Evolutionary conservation across 2,888 invertebrate species (phyloP), one percentile per base, ranked within the genome.

Genomic region (Andrena dorsata): DNA sequence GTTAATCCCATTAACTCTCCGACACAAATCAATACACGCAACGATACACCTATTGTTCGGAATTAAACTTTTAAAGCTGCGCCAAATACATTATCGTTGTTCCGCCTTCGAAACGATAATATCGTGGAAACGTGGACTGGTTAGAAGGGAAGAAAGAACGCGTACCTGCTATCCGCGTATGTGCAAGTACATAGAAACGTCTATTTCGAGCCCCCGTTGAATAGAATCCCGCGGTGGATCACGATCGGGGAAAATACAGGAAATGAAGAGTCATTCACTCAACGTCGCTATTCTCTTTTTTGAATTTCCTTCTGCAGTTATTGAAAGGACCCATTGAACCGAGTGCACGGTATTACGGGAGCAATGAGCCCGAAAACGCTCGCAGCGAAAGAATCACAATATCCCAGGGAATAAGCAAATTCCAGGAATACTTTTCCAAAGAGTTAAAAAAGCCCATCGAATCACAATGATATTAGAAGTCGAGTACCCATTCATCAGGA

Each of bases 141-240:
- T 28, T 28, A 32, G 23, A 23, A 35, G 16, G 64, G 51, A 64
- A 30, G 13, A 66, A 35, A 53, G 10, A 23, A 49, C 2, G 4
- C 0, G 2, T 5, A 13, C 41, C 41, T 3, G 13, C 1, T 23
- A 3, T 1, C 10, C 20, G 23, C 5, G 28, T 35, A 20, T 20
- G 20, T 13, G 7, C 32, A 7, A 6, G 4, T 6, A 6, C 30
- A 60, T 23, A 7, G 13, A 26, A 0, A 20, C 41, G 16, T 69
- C 16, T 20, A 56, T 30, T 69, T 26, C 26, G 26, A 47, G 47
- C 51, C n/a, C 47, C 68, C 35, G 51, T 74, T 71, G 49, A 60
- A 80, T 84, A 35, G 74, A 80, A 70, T 68, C 51, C 80, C 74
- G 74, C 53, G 76, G 69, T 56, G 65, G 41, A 78, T 78, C 51